Conservation (phyloP, 2,888 invertebrate genomes). For the Rhagium mordax region DNA sequence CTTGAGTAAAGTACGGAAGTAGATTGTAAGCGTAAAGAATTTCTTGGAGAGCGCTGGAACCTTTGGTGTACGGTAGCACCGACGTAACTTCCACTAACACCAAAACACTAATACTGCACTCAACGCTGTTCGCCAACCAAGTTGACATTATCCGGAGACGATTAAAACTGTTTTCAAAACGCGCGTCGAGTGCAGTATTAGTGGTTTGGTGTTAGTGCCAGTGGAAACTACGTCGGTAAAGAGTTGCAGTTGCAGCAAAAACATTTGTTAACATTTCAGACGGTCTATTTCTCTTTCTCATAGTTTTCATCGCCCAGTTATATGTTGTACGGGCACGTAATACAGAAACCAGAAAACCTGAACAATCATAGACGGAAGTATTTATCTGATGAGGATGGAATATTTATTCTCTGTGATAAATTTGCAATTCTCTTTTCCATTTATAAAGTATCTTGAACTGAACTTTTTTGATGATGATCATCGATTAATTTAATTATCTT, state of each 20-base stretch:
- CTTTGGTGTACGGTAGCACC: no score
- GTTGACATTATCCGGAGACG: no score
- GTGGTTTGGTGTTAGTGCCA: no score
- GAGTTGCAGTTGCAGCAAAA: constrained; percentile 40
- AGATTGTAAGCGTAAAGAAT: no score
- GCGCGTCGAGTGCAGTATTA: no score
- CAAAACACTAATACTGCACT: no score
- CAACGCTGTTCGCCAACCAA: no score
- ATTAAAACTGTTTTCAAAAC: no score
- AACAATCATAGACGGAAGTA: constrained; percentile 69
- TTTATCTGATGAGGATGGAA: constrained; percentile 65
- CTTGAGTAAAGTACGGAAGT: no score
- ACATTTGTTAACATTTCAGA: constrained; percentile 61
- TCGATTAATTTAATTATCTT: neutral
- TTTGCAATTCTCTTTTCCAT: constrained; percentile 49
- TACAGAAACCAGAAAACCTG: constrained; percentile 64
- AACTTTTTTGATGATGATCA: neutral
- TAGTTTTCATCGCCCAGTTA: constrained; percentile 67
- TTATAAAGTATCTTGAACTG: neutral
- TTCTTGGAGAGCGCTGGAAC: no score
- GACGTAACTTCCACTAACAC: no score
- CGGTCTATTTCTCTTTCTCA: constrained; percentile 71
- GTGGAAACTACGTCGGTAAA: no score
- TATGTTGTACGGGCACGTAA: constrained; percentile 65
- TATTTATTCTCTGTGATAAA: constrained; percentile 65